Evolutionary conservation across 2,797 vertebrate genomes (phyloP).

Genomic region (Acomys russatus): DNA sequence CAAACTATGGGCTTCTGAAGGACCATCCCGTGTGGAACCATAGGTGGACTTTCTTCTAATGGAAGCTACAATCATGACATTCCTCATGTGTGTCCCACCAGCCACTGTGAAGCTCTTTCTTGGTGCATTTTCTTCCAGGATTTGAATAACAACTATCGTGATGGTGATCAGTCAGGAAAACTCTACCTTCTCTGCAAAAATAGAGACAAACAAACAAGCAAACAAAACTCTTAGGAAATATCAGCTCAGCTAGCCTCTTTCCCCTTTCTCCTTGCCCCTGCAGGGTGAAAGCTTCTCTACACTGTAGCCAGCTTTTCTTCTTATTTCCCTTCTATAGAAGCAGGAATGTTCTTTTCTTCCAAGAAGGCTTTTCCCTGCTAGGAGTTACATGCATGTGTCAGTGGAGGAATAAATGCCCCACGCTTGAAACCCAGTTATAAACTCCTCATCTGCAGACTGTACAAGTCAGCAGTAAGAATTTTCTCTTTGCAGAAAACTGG

Average conservation of each 20-base stretch:
- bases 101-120: neutral
- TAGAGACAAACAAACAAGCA: constrained; percentile 31
- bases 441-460: constrained; percentile 72
- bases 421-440: constrained; percentile 62
- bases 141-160: neutral
- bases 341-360: constrained; percentile 4
- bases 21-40: neutral
- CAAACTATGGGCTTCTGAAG: neutral
- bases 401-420: constrained; percentile 57
- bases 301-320: neutral
- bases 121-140: constrained; percentile 10
- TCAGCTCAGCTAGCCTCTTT: neutral
- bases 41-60: neutral
- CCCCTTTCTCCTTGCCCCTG: neutral
- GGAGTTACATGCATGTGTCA: neutral
- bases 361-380: constrained; percentile 30
- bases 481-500: constrained; percentile 76
- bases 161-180: neutral
- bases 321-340: constrained; percentile 8
- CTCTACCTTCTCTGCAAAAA: constrained; percentile 49
- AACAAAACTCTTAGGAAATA: neutral
- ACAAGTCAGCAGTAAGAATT: constrained; percentile 78
- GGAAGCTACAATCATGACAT: neutral
- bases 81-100: neutral
- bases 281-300: neutral